Conservation (phyloP, 2,888 invertebrate species). For the Sceliomorpha sp. region DNA sequence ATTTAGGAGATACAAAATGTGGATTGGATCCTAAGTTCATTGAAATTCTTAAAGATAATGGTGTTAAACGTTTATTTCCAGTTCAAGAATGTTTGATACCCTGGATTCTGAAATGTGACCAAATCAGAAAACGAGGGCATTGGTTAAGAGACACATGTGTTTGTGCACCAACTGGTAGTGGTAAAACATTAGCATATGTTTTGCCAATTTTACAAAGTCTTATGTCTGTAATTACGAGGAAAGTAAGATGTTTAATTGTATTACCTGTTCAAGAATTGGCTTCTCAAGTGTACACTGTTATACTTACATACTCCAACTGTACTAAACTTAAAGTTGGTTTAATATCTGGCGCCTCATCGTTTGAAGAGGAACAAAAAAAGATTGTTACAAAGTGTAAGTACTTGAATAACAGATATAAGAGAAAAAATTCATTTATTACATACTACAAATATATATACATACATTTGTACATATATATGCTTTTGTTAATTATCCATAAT, state of each 20-base stretch:
- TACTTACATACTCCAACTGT: constrained; percentile 85
- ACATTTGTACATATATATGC: no score
- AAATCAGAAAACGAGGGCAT: constrained; percentile 82
- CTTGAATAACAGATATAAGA: no score
- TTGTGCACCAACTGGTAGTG: constrained; percentile 98
- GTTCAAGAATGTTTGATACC: constrained; percentile 90
- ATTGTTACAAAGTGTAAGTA: constrained; percentile 73
- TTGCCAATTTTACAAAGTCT: constrained; percentile 90
- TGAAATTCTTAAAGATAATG: constrained; percentile 85
- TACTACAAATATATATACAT: no score
- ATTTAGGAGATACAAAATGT: constrained; percentile 79
- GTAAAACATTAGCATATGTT: constrained; percentile 97
- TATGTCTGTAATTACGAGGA: constrained; percentile 83
- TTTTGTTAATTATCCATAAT: constrained; percentile 2
- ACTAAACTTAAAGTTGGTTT: constrained; percentile 87
- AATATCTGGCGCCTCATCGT: constrained; percentile 85
- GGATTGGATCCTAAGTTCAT: constrained; percentile 85
- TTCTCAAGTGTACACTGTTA: constrained; percentile 91
- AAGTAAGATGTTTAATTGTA: constrained; percentile 92
- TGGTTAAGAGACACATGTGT: constrained; percentile 96
- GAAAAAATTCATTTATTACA: no score
- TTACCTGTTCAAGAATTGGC: constrained; percentile 96
- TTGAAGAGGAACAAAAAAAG: constrained; percentile 84
- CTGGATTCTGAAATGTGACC: constrained; percentile 86
- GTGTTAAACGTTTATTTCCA: constrained; percentile 90